Base-by-base conservation (phyloP, 1,140 invertebrate genomes). In the Tetraneura akinire region DNA sequence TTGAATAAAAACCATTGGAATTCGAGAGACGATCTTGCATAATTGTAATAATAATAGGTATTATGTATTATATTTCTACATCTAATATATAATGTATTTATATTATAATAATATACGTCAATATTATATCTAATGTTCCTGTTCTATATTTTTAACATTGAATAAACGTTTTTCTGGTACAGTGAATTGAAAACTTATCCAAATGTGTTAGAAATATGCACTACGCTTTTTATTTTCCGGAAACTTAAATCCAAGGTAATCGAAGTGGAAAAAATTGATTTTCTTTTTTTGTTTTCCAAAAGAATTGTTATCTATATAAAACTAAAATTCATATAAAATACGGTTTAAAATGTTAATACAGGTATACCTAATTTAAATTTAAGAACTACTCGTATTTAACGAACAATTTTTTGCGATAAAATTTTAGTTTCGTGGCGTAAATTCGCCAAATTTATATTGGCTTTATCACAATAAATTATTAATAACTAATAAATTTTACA, bases 101-200 rank as follows among this genome's bases (percentile, higher is more conserved):
- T n/a, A n/a, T n/a, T n/a, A n/a, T n/a, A n/a, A n/a, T n/a, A 10
- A 4, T 8, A 37, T 45, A 51, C 29, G 16, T 21, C 8, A 51
- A 51, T 71, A 71, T 71, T 16, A 11, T 71, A 29, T 51, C 29
- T 23, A 51, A 32, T 51, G 45, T 49, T 29, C 47, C 29, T 18
- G 66, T 51, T 70, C 21, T 32, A 11, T 2, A 4, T 71, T 51
- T 51, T 49, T 9, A 29, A 51, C 26, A n/a, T 9, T 21, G 32
- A 51, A 51, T 71, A 71, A 51, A 71, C 23, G 18, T 71, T 71
- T 71, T 71, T 71, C 68, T 71, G 68, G 47, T 71, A 71, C 68
- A 51, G 47, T 71, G 26, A 49, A 71, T 51, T 13, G 68, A 51
- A 23, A 71, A 71, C 23, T 49, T 71, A 29, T 71, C 29, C 26